Percentiles rank a stretch among this genome's conserved stretches.
These are phyloP conservation scores for Centropyge bicolor DNA, from an alignment of 2,797 vertebrate genomes.

Conservation along the genomic window DNA sequence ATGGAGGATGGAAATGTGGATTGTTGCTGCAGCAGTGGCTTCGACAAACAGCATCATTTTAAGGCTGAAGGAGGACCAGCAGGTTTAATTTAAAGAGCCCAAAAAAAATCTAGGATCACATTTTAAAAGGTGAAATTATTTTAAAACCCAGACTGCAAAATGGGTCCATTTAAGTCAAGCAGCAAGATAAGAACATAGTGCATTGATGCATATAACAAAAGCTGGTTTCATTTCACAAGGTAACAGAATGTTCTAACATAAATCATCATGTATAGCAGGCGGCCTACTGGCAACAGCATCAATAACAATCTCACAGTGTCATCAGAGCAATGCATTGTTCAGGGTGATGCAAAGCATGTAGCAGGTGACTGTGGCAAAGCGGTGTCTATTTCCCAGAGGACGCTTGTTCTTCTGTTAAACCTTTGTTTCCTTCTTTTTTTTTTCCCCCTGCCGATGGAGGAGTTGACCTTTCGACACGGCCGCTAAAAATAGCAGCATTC, in stretches of 20 bases:
- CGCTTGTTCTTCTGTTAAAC: constrained; percentile 49
- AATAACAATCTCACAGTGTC: constrained; percentile 21
- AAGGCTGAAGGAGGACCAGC: neutral
- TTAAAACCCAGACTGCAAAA: neutral
- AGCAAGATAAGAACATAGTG: neutral
- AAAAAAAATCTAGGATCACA: neutral
- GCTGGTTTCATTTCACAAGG: neutral
- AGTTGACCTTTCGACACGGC: constrained; percentile 80
- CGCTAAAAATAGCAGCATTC: constrained; percentile 77
- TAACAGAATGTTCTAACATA: neutral
- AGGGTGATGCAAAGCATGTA: constrained; percentile 42
- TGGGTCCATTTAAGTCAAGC: neutral
- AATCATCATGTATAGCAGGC: constrained; percentile 9
- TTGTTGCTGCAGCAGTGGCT: neutral
- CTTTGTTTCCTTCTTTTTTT: constrained; percentile 63
- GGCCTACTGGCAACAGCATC: constrained; percentile 19
- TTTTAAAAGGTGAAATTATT: neutral
- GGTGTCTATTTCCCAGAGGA: constrained; percentile 55
- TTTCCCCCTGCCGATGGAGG: constrained; percentile 40
- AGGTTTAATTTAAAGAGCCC: neutral
- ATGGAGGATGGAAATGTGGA: neutral
- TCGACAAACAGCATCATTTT: neutral
- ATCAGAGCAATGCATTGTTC: constrained; percentile 33
- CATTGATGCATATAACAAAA: neutral
- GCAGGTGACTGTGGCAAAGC: constrained; percentile 59